phyloP scores from a whole-genome alignment of 64 coral and sea anemone genomes.

The Stichodactyla helianthus region DNA sequence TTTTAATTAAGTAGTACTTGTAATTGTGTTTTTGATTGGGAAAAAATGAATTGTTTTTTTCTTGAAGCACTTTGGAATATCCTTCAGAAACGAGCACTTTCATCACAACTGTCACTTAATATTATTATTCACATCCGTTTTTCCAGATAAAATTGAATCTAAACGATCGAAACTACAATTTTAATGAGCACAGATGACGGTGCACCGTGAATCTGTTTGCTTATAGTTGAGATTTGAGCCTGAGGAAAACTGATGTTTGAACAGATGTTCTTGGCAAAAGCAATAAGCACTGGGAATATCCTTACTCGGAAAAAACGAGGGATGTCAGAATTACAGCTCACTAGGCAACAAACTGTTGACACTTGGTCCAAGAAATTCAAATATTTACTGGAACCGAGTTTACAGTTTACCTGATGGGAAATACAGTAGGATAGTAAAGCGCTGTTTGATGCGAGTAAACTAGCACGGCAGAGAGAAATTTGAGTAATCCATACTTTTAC shows the following conservation, averaged over 20 bases:
- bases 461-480: not conserved
- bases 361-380: not conserved
- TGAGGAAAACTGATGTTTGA: not conserved
- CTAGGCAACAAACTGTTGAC: not conserved
- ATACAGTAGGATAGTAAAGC: not conserved
- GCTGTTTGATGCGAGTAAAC: not conserved
- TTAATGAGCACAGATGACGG: not conserved
- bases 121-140: slow-evolving; percentile 8
- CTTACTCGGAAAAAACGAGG: not conserved
- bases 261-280: not conserved
- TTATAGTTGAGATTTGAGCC: not conserved
- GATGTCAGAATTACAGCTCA: not conserved
- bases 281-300: not conserved
- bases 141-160: not conserved
- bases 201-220: not conserved
- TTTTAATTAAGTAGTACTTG: not conserved
- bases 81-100: not conserved
- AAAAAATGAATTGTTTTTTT: not conserved
- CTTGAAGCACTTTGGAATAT: not conserved
- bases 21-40: not conserved
- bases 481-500: too few species aligned
- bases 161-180: not conserved
- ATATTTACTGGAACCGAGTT: too few species aligned
- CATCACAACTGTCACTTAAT: not conserved
- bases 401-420: not conserved